phyloP scores from a whole-genome alignment of 1,140 invertebrate genomes.

The Panonychus citri region DNA sequence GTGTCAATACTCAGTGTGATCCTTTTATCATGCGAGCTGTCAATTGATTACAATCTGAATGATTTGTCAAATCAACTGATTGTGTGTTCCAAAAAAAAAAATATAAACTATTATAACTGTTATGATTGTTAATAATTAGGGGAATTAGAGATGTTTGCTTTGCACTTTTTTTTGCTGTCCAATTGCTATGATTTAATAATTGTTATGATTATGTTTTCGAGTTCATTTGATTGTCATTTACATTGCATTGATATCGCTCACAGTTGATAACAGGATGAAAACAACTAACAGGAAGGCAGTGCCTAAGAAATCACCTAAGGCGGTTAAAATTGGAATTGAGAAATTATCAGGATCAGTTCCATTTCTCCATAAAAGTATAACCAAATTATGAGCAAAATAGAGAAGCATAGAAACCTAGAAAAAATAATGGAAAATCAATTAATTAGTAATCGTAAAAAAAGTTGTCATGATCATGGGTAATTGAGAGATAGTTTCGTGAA shows the following conservation, averaged over 20 bases:
- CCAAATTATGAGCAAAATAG: constrained; percentile 29
- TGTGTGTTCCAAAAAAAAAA: no score
- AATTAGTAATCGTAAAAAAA: no score
- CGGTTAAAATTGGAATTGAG: constrained; percentile 59
- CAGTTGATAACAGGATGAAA: background rate
- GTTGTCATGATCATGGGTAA: no score
- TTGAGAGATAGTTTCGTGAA: background rate
- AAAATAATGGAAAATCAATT: no score
- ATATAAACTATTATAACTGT: no score
- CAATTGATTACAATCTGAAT: no score
- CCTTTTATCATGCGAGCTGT: no score
- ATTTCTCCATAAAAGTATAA: constrained; percentile 25
- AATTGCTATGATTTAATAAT: background rate
- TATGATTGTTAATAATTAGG: no score
- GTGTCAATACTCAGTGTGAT: no score
- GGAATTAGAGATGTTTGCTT: no score
- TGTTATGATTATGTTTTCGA: background rate
- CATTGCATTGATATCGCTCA: background rate
- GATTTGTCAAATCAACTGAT: no score
- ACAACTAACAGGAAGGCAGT: background rate
- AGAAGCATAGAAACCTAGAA: constrained; percentile 18
- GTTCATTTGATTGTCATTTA: background rate
- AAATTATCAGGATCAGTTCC: constrained; percentile 29
- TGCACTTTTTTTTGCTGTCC: background rate
- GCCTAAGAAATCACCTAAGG: constrained; percentile 73